Evolutionary conservation across 2,113 vertebrate genomes (phyloP).

Genomic region (Ginglymostoma cirratum): DNA sequence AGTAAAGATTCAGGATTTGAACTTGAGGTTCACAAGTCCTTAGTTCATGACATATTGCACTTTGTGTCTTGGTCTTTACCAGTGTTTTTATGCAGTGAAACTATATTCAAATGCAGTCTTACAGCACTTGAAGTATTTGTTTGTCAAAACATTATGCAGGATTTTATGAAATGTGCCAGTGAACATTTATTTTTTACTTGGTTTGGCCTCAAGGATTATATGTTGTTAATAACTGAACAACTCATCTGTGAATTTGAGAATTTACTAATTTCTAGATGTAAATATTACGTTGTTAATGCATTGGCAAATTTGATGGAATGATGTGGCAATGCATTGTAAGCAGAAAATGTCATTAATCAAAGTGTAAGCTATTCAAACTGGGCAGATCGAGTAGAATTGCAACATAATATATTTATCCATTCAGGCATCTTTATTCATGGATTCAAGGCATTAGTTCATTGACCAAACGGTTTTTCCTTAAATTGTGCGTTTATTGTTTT

Average conservation of each 20-base stretch:
- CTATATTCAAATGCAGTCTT: not conserved
- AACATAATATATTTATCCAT: not conserved
- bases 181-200: not conserved
- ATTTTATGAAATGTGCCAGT: not conserved
- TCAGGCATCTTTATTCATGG: not conserved
- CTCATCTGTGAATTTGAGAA: not conserved
- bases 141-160: not conserved
- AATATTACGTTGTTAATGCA: not conserved
- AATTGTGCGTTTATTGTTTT: not conserved
- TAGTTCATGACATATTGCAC: not conserved
- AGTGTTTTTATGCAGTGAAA: not conserved
- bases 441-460: not conserved
- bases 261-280: not conserved
- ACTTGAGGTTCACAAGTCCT: not conserved
- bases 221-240: not conserved
- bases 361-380: not conserved
- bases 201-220: not conserved
- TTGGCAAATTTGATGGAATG: not conserved
- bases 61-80: not conserved
- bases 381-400: not conserved
- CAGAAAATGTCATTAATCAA: not conserved
- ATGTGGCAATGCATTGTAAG: not conserved
- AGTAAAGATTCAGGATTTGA: not conserved
- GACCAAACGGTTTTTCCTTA: not conserved
- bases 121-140: not conserved